Percentiles rank a stretch among this genome's conserved stretches.
These are phyloP conservation scores for Prunella strophiata DNA, from an alignment of 2,797 vertebrate genomes.

Conservation along the genomic window DNA sequence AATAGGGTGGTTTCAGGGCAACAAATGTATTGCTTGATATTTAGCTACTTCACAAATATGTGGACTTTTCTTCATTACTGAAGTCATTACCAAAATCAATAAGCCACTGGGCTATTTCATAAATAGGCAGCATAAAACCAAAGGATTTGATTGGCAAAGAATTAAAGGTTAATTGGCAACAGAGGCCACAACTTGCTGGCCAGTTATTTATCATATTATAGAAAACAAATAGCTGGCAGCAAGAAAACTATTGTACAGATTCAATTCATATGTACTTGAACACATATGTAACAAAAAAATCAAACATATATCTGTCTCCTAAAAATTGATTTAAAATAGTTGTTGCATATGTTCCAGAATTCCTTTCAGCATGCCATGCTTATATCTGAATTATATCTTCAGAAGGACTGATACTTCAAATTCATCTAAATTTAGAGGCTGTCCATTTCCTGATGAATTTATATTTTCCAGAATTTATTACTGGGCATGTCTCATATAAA, in stretches of 20 bases:
- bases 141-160: not conserved
- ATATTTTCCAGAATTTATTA: not conserved
- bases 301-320: not conserved
- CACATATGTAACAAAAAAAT: not conserved
- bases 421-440: not conserved
- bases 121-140: constrained; percentile 25
- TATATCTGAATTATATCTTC: not conserved
- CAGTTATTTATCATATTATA: not conserved
- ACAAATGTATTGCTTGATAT: not conserved
- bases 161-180: not conserved
- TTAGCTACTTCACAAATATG: not conserved
- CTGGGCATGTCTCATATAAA: not conserved
- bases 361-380: not conserved
- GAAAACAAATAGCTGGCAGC: not conserved
- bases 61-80: constrained; percentile 6
- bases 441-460: not conserved
- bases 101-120: constrained; percentile 13
- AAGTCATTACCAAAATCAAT: constrained; percentile 23
- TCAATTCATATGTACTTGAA: not conserved
- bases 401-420: not conserved
- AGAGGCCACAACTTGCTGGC: not conserved
- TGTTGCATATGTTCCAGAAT: not conserved
- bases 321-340: constrained; percentile 9
- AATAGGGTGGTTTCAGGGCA: not conserved
- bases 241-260: not conserved